Base-by-base conservation (phyloP, 1,140 invertebrate genomes). In the Mylabris phalerata region DNA sequence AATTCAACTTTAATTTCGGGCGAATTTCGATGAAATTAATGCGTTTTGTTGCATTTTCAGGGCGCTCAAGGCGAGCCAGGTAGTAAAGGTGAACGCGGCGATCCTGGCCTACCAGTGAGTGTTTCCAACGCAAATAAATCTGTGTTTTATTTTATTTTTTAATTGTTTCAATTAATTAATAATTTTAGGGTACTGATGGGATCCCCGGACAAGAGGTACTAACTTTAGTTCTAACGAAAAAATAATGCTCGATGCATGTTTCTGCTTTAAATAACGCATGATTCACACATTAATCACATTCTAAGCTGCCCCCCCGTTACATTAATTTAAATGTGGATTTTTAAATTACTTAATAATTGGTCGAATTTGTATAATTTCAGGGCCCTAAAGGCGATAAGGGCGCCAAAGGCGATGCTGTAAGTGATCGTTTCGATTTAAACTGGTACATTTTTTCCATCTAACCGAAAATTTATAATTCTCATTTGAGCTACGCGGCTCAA, bases 1-100 rank as follows among this genome's bases (percentile, higher is more conserved):
- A 32, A 19, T 19, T 19, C 19, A 19, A 19, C 19, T 1, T 19
- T 19, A 19, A 19, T 19, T 19, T 19, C 1, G 1, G 19, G 1
- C 19, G 19, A 19, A 19, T 19, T 19, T 19, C 4, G 40, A n/a
- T 40, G 0, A 25, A 52, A 39, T 32, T 38, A 43, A 42, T 50
- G 25, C 24, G 9, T 42, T 10, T n/a, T 50, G 49, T 57, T 56
- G 39, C 1, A 48, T 19, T 46, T 55, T 39, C 79, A 93, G 90
- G 92, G 92, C 64, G 90, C 90, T 59, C 88, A 92, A 78, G 92
- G 92, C 57, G 91, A 94, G 75, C 88, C 90, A 40, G 92, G 92
- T 56, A 84, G 80, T 64, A 94, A 93, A 79, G 92, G 92, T 59
- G 92, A 94, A 79, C 80, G 91, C 59, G 92, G 92, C 45, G 92